Base-by-base conservation (phyloP, 1,140 invertebrate genomes). In the Brachionus angularis region DNA sequence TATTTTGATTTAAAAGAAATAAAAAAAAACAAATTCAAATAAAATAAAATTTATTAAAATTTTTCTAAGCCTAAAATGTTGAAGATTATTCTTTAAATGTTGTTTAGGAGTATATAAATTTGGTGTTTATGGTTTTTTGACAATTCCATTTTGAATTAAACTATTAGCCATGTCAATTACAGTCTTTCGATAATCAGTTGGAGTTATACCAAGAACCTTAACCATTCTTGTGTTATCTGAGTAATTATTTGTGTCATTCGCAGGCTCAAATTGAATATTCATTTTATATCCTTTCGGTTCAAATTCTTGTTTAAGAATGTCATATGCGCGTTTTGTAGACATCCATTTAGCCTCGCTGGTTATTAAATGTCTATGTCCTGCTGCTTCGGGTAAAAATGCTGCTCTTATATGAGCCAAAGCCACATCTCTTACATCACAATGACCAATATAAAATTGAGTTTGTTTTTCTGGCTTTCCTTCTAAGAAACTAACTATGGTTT, bases 391-490 rank as follows among this genome's bases (percentile, higher is more conserved):
- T 12, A 78, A 61, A 3, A 77, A 80, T 77, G 86, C 81, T 10
- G 85, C 84, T 74, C 81, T 79, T 47, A 85, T 76, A 74, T 86
- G 85, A 5, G 84, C 85, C 23, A 73, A 39, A 5, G 85, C 85
- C 5, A 85, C 85, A 76, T 86, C 85, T 31, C 85, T 76, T 4
- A 86, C 85, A 75, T 86, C 85, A 55, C 83, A 80, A 16, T 84
- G 71, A 1, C 78, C 73, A 29, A 86, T 77, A 74, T 82, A 79
- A 5, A 85, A 73, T 73, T 81, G 79, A 0, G 85, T 84, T 10
- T 83, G 69, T 62, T 81, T 77, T 14, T 83, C 84, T 73, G 82
- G 80, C 52, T 78, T 75, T 31, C 78, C 73, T 52, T 83, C 79
- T 74, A 85, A 72, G 53, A 85, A 74, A 3, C 81, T 73, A 44